Percentiles rank a stretch among this genome's conserved stretches.
phyloP scores from a whole-genome alignment of 2,797 vertebrate species.

The Gymnopithys bicolor region DNA sequence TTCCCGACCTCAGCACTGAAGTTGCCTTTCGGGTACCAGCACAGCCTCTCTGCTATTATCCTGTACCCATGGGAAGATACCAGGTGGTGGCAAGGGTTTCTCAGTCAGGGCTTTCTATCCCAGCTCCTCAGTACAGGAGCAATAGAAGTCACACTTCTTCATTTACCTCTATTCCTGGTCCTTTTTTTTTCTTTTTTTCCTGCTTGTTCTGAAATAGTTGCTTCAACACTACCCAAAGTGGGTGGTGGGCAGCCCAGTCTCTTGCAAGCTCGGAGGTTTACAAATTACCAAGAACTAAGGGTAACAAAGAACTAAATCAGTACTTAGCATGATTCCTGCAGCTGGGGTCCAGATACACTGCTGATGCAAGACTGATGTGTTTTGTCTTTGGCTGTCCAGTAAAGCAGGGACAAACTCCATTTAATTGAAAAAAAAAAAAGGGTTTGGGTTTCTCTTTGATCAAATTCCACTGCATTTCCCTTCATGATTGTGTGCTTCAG shows the following conservation, averaged over 20 bases:
- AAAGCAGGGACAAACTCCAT: background rate
- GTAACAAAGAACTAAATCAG: background rate
- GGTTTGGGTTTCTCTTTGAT: background rate
- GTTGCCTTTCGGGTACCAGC: background rate
- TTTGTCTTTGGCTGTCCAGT: background rate
- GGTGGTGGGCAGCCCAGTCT: background rate
- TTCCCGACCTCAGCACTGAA: background rate
- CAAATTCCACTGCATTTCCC: background rate
- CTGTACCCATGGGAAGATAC: accelerated
- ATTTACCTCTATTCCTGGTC: background rate
- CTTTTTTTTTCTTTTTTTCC: background rate
- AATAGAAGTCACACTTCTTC: background rate
- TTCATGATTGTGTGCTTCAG: background rate
- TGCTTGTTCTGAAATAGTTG: background rate
- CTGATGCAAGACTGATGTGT: background rate
- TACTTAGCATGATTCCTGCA: accelerated
- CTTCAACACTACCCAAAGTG: accelerated
- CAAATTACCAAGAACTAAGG: background rate
- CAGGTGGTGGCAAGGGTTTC: background rate
- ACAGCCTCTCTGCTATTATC: accelerated
- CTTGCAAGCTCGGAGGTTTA: background rate
- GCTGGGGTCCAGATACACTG: background rate
- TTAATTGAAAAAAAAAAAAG: background rate
- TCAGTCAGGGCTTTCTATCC: background rate
- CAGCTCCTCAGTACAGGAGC: background rate